Evolutionary conservation across 1,140 invertebrate species (phyloP), one percentile per base, ranked within the genome.

Genomic region (Drosophila tristis): DNA sequence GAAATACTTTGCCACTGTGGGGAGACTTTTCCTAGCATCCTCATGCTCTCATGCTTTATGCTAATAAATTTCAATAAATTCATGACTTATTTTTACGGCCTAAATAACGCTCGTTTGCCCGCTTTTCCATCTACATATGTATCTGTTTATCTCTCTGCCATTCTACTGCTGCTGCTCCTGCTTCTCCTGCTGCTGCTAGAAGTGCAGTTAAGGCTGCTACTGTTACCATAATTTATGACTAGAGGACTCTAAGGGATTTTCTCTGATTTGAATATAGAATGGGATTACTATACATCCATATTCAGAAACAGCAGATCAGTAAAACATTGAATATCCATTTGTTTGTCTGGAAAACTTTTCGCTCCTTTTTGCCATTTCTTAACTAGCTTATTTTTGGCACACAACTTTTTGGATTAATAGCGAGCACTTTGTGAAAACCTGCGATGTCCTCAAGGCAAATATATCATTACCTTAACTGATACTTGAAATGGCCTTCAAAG

Each of bases 61-160:
- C 78, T 70, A 78, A 81, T 89, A 87, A 87, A 87, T 87, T 87
- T 82, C 71, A 89, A 87, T 87, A 89, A 89, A 87, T 79, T 84
- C 84, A 77, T 89, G 81, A 81, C 74, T 85, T 85, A 85, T 86
- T 86, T 80, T 76, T 62, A 48, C 50, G 63, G 79, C 68, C 79
- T 64, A 25, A 20, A 50, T 74, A 74, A 56, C 44, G 35, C 8
- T 56, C 7, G 35, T 45, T 74, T 47, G 47, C 11, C 35, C 11
- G 35, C 35, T 11, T 70, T 44, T 50, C 35, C 35, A 54, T 26
- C 2, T 23, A 26, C 11, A 6, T 48, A 29, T 64, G 43, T 25
- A 58, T 25, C 9, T 58, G 16, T 49, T 60, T 31, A 48, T 51
- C 5, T 67, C 16, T 62, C 20, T 39, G 0, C 4, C 11, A 39